Evolutionary conservation across 2,113 vertebrate genomes (phyloP).

Genomic region (Leptobrachium ailaonicum): DNA sequence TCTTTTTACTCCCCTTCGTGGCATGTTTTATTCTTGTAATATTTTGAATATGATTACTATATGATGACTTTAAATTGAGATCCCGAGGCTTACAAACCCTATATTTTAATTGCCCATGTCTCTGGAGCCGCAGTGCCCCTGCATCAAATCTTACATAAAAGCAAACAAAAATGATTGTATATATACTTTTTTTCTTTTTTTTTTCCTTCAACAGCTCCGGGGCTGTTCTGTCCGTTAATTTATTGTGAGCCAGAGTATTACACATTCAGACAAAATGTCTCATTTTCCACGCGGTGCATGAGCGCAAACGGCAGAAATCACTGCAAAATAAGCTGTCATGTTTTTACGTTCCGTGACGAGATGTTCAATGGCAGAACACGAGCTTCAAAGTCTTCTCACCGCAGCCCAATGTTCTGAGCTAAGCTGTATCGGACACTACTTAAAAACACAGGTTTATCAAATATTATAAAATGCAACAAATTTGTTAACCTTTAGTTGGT

Average conservation of each 20-base stretch:
- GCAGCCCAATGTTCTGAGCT: conserved; percentile 14
- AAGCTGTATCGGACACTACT: conserved; percentile 23
- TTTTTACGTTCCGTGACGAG: conserved; percentile 37
- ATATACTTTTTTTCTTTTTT: conserved; percentile 18
- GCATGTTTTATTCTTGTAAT: background rate
- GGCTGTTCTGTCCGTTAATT: conserved; percentile 38
- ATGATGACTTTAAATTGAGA: background rate
- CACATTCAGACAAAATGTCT: conserved; percentile 43
- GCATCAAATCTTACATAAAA: conserved; percentile 23
- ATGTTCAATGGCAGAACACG: conserved; percentile 35
- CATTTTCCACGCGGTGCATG: conserved; percentile 38
- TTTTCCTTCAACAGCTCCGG: conserved; percentile 1
- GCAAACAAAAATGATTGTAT: conserved; percentile 34
- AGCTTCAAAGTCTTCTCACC: conserved; percentile 31
- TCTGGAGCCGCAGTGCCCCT: conserved; percentile 1
- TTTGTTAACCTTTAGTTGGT: no score
- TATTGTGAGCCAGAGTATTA: conserved; percentile 36
- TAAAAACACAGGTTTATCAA: background rate
- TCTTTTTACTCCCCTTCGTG: background rate
- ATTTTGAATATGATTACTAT: conserved; percentile 1
- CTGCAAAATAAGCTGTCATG: conserved; percentile 49
- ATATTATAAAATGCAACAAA: background rate
- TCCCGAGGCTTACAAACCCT: background rate
- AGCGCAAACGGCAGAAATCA: conserved; percentile 37
- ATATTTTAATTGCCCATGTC: background rate